Conservation (phyloP, 2,797 vertebrate species). For the Aulostomus chinensis region DNA sequence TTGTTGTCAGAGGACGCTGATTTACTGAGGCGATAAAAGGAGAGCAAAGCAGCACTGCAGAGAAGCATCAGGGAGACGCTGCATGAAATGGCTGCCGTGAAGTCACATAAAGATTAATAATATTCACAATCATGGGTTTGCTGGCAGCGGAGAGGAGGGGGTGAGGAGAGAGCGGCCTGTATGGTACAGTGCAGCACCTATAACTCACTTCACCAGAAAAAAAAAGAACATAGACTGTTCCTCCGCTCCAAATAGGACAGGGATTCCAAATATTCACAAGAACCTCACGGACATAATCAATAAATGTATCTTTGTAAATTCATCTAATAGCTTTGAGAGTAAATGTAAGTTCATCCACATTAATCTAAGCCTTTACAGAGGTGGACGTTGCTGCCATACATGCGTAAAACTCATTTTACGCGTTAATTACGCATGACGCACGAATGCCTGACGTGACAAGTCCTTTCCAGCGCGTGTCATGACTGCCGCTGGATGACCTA, state of each 20-base stretch:
- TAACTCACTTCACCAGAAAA: not conserved
- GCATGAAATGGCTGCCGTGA: constrained; percentile 68
- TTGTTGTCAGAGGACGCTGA: constrained; percentile 54
- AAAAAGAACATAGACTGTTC: no score
- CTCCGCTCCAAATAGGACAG: not conserved
- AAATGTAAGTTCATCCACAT: not conserved
- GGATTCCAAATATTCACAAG: no score
- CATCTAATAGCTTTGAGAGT: no score
- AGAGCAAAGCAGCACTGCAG: constrained; percentile 32
- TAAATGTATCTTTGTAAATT: no score
- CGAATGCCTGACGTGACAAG: not conserved
- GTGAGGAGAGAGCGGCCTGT: not conserved
- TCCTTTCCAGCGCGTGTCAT: constrained; percentile 5
- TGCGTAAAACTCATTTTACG: constrained; percentile 22
- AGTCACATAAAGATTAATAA: constrained; percentile 61
- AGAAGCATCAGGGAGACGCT: constrained; percentile 34
- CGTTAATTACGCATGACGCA: constrained; percentile 45
- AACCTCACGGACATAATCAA: no score
- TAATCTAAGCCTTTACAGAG: not conserved
- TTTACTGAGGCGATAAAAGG: constrained; percentile 56
- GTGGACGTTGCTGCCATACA: no score
- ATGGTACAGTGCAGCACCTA: constrained; percentile 5
- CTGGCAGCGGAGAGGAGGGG: constrained; percentile 4
- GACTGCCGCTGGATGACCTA: constrained; percentile 6
- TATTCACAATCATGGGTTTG: no score